Evolutionary conservation across 92 coral and sea anemone genomes (phyloP).

Genomic region (Montipora capitata): DNA sequence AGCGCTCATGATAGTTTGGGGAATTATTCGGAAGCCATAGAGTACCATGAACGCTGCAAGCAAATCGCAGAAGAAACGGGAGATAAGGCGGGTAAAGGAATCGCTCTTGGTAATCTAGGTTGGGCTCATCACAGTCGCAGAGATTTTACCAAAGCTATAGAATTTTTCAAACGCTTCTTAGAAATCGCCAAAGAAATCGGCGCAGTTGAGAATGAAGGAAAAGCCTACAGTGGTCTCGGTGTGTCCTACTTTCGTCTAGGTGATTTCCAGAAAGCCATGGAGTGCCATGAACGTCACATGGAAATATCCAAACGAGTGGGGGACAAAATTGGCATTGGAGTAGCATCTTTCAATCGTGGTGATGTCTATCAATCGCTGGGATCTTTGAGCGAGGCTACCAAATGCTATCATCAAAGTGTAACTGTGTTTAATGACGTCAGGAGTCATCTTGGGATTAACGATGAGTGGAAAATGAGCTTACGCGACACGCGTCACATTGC

Average conservation of each 20-base stretch:
- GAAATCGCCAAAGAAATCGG: conserved; percentile 18
- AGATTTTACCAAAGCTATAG: background rate
- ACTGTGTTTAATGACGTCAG: background rate
- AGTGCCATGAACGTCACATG: background rate
- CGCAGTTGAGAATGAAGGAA: background rate
- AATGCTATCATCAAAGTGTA: conserved; percentile 1
- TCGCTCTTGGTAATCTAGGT: background rate
- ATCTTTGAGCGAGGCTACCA: background rate
- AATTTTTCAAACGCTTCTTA: background rate
- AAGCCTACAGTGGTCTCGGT: background rate
- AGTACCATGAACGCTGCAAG: background rate
- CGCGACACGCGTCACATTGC: background rate
- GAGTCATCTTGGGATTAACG: background rate
- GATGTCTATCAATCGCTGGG: background rate
- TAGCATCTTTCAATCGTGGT: background rate
- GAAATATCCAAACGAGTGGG: background rate
- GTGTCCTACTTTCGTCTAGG: background rate
- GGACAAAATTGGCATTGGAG: background rate
- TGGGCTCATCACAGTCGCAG: background rate
- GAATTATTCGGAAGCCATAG: background rate
- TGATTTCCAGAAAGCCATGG: background rate
- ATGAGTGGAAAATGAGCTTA: conserved; percentile 23
- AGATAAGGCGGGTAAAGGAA: background rate
- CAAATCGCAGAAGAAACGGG: conserved; percentile 12
- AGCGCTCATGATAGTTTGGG: background rate